phyloP scores from a whole-genome alignment of 2,797 vertebrate species.

The Gymnocypris eckloni region DNA sequence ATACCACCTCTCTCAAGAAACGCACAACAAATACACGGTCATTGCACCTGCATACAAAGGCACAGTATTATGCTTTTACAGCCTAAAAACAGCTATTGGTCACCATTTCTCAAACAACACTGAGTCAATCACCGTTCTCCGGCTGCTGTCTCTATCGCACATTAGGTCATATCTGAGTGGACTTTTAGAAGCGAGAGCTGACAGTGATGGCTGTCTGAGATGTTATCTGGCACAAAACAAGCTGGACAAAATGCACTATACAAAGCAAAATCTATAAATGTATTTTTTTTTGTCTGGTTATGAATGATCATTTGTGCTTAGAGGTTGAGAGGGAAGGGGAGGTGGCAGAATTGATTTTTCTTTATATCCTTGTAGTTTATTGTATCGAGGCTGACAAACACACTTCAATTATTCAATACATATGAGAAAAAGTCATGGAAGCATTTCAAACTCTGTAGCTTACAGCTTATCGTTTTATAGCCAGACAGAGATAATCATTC shows the following conservation, averaged over 20 bases:
- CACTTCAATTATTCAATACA: slow-evolving; percentile 50
- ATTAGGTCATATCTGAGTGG: slow-evolving; percentile 39
- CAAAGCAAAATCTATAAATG: slow-evolving; percentile 59
- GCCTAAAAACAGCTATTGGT: slow-evolving; percentile 5
- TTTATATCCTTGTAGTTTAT: slow-evolving; percentile 57
- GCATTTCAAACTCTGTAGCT: slow-evolving; percentile 28
- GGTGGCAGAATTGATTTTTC: slow-evolving; percentile 59
- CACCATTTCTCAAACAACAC: slow-evolving; percentile 19
- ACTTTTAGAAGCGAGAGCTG: slow-evolving; percentile 3
- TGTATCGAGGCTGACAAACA: slow-evolving; percentile 38
- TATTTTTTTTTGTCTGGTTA: slow-evolving; percentile 56
- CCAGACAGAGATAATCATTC: slow-evolving; percentile 22
- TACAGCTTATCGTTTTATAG: slow-evolving; percentile 32
- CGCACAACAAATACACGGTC: background rate
- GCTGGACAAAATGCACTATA: slow-evolving; percentile 52
- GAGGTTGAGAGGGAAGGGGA: slow-evolving; percentile 61
- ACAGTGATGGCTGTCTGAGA: background rate
- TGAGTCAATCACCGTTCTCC: slow-evolving; percentile 8
- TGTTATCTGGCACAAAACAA: background rate
- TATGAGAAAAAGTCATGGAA: slow-evolving; percentile 42
- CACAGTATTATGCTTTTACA: slow-evolving; percentile 3
- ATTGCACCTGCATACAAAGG: slow-evolving; percentile 3
- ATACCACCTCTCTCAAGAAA: background rate
- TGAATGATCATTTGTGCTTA: slow-evolving; percentile 57
- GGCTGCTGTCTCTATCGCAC: background rate